These are phyloP conservation scores for Zeuzera pyrina DNA, from an alignment of 2,888 invertebrate species.

Conservation along the genomic window DNA sequence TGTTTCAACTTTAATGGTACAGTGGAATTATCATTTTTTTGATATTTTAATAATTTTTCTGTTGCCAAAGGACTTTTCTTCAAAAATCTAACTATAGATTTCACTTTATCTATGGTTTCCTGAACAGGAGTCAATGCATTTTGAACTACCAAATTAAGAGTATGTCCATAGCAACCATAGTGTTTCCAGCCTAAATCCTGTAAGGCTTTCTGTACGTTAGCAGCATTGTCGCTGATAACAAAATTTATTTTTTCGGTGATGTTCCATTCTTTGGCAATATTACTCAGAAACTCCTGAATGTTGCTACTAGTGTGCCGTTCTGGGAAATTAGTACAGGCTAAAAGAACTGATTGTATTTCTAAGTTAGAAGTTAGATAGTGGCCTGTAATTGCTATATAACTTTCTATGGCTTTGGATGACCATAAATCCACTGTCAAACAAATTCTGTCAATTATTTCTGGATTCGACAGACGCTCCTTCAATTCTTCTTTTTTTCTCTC, in stretches of 20 bases:
- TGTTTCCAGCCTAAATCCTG: conserved; percentile 6
- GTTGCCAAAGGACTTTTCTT: conserved; percentile 6
- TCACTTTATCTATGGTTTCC: conserved; percentile 3
- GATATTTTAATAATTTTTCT: conserved; percentile 11
- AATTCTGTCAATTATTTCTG: not conserved
- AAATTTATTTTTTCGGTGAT: conserved; percentile 3
- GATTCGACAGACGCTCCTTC: not conserved
- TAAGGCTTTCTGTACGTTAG: conserved; percentile 5
- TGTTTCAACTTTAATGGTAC: conserved; percentile 14
- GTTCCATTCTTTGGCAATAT: not conserved
- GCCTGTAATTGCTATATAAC: conserved; percentile 4
- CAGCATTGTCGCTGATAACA: conserved; percentile 6
- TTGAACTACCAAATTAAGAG: conserved; percentile 10
- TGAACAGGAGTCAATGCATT: not conserved
- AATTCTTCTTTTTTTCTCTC: not conserved
- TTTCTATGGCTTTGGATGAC: conserved; percentile 1
- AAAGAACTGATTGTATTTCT: not conserved
- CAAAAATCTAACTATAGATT: conserved; percentile 1
- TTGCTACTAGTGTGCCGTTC: not conserved
- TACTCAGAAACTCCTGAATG: not conserved
- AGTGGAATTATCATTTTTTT: conserved; percentile 6
- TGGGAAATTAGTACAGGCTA: not conserved
- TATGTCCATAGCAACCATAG: conserved; percentile 6
- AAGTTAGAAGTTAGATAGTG: not conserved
- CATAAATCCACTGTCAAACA: conserved; percentile 2